Conservation (phyloP, 1,140 invertebrate genomes). For the Chrysoperla carnea region DNA sequence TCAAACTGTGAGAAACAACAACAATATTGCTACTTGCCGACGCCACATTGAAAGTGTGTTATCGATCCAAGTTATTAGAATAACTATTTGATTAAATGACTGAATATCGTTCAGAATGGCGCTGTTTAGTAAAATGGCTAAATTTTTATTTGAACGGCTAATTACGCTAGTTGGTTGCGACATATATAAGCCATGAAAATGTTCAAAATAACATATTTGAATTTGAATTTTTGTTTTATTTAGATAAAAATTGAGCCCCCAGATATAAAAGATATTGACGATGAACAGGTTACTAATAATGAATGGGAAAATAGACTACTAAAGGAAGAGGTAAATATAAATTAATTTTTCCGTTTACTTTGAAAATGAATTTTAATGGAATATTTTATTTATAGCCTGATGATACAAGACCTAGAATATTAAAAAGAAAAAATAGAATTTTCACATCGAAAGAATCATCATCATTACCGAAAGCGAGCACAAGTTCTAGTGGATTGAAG, state of each 20-base stretch:
- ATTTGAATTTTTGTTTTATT: slow-evolving; percentile 9
- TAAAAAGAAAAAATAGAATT: not conserved
- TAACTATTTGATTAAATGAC: no score
- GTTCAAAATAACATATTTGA: no score
- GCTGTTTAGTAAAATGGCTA: no score
- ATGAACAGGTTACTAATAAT: slow-evolving; percentile 8
- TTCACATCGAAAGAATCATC: not conserved
- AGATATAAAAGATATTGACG: slow-evolving; percentile 15
- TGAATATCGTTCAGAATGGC: no score
- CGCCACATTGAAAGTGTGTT: no score
- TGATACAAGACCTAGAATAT: slow-evolving; percentile 2
- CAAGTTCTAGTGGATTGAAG: not conserved
- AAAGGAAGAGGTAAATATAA: not conserved
- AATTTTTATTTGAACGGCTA: no score
- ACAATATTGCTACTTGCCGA: no score
- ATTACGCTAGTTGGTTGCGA: no score
- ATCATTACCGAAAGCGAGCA: not conserved
- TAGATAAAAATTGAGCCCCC: slow-evolving; percentile 19
- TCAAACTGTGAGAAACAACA: no score
- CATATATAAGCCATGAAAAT: no score
- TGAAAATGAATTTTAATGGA: not conserved
- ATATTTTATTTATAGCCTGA: not conserved
- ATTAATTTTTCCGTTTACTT: not conserved
- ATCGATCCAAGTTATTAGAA: no score
- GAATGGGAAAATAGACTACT: not conserved